Base-by-base conservation (phyloP, 1,140 invertebrate species). In the Bicyclus anynana region DNA sequence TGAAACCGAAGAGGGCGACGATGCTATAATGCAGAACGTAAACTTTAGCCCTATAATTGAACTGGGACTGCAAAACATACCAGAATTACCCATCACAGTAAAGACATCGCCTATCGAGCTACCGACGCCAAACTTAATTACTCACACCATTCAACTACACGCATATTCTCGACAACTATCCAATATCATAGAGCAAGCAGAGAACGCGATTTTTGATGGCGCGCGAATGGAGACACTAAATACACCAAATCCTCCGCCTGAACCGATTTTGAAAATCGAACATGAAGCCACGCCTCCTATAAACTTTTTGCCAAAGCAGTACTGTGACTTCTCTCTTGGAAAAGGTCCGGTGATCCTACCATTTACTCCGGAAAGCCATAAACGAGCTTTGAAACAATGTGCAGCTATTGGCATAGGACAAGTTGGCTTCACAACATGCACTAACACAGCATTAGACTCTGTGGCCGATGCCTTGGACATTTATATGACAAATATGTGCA, bases 1-100 rank as follows among this genome's bases (percentile, higher is more conserved):
- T 53, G 84, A 87, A 55, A 74, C 80, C 14, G 74, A 78, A 23
- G 63, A 64, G 20, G 64, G 59, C 21, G 77, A 89, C 35, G 82
- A 88, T 40, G 72, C 71, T 0, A 47, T 83, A 53, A 47, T 80
- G n/a, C 85, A 86, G 59, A 87, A 72, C 52, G 84, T 87, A 1
- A 88, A 90, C 40, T 89, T 90, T 59, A 87, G 80, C 56, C 84
- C 85, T 2, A 83, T 90, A n/a, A 90, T 90, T 16, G 89, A 90
- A 63, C 62, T 89, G 13, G 87, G 85, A 9, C 82, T 89, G 80
- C 87, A 89, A 69, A 88, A 87, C 44, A 88, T 87, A 46, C 80
- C 85, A 5, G 86, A 88, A 72, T 80, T 81, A 67, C 80, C 84
- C 0, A 87, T 87, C 13, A 80, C 80, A 44, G 84, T 84, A 9